Base-by-base conservation (phyloP, 2,797 vertebrate species). In the Poecilia velifera region DNA sequence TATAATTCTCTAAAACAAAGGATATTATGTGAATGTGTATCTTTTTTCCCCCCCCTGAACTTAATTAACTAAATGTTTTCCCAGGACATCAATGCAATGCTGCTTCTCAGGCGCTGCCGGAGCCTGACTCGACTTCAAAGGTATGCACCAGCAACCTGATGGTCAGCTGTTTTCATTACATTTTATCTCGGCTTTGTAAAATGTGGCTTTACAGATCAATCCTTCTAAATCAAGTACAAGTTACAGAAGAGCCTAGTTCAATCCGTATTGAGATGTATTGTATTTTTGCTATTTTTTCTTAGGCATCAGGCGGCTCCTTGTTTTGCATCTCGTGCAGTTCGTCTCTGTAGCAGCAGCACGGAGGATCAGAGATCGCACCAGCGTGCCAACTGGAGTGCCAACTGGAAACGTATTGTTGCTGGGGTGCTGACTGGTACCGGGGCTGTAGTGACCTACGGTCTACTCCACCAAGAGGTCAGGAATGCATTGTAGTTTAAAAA, bases 401-500 rank as follows among this genome's bases (percentile, higher is more conserved):
- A 77, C 79, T 95, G 94, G 94, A 94, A 76, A 83, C 93, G 92
- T 46, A 87, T 76, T 3, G 46, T 95, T 73, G 94, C 93, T 1
- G 96, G 96, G 41, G 87, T 96, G 77, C 80, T 96, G 84, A 92
- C 90, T 16, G 96, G 96, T 36, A 92, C 94, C 0, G 96, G 96
- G 1, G 93, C 91, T 1, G 94, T 94, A 0, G 77, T 97, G 73
- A 92, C 83, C 12, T 96, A 95, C 59, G 87, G 93, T 43, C 86
- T 95, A 47, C 80, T 91, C 78, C 83, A 92, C 22, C 93, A 90
- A 71, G 90, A 95, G 95, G 96, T 96, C 9, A 86, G 90, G n/a
- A 74, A 14, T 6, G 34, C 36, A 73, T 5, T 3, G 46, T 5
- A 59, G 47, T 43, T 64, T 39, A 53, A 66, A 34, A 74, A 36